Base-by-base conservation (phyloP, 2,888 invertebrate genomes). In the Caenorhabditis angaria region DNA sequence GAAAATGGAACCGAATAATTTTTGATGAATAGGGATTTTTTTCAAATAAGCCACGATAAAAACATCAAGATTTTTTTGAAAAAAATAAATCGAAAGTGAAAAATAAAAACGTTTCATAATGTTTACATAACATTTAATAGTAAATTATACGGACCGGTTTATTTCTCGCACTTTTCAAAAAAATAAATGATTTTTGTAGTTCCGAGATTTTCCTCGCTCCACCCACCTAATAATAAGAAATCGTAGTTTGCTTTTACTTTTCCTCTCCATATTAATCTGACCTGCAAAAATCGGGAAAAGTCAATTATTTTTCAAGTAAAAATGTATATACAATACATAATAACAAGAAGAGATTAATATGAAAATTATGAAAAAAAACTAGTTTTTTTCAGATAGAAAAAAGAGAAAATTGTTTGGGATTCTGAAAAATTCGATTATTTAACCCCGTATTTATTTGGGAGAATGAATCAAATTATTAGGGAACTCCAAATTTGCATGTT, bases 361-460 rank as follows among this genome's bases (percentile, higher is more conserved):
- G 41, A 41, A 41, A 41, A 41, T 41, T 41, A 41, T 41, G 41
- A 41, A 41, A 41, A 41, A 41, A 41, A 41, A 41, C 41, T 41
- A 41, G 41, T 41, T 41, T 41, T 41, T 41, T 41, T n/a, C n/a
- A n/a, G n/a, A n/a, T n/a, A n/a, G n/a, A 41, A 18, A 41, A 41
- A 32, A 41, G 41, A 14, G 41, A 41, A 41, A 41, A 12, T 41
- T 41, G 41, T 41, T 41, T 41, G 6, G 10, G 18, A 32, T 8
- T 8, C 5, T 32, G 14, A 18, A 18, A 41, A 41, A 41, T 2
- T 41, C 41, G 41, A 18, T 6, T 14, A 10, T 14, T 12, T 41
- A 41, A n/a, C n/a, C n/a, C n/a, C n/a, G n/a, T n/a, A n/a, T n/a
- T n/a, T n/a, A n/a, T n/a, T n/a, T n/a, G n/a, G n/a, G n/a, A n/a